phyloP scores from a whole-genome alignment of 1,140 invertebrate genomes.

The Choristoneura fumiferana region DNA sequence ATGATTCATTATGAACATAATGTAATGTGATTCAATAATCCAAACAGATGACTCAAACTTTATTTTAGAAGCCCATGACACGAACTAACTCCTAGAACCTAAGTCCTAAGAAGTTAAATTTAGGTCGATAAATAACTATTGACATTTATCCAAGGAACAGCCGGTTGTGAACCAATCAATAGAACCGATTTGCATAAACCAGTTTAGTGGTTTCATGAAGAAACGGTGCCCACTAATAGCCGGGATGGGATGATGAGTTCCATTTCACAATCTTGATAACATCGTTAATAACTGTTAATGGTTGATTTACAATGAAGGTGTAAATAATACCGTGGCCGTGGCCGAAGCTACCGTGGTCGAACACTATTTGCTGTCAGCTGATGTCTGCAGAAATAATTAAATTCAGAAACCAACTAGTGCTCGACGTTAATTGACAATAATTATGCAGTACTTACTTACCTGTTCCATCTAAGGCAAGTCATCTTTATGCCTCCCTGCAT shows the following conservation, averaged over 20 bases:
- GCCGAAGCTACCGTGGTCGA: too few species aligned
- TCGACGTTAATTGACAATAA: conserved; percentile 43
- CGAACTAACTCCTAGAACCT: background rate
- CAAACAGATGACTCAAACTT: background rate
- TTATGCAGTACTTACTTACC: background rate
- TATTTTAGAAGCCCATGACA: background rate
- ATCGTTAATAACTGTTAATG: too few species aligned
- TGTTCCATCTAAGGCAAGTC: too few species aligned
- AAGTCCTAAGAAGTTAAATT: background rate
- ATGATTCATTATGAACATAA: background rate
- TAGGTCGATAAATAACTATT: conserved; percentile 3
- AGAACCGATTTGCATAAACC: conserved; percentile 7
- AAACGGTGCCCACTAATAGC: background rate
- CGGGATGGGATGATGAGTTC: too few species aligned
- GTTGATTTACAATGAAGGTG: too few species aligned
- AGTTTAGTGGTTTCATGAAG: background rate
- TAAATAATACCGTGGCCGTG: too few species aligned
- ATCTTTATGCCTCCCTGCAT: too few species aligned
- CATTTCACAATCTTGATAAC: too few species aligned
- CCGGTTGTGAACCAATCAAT: background rate
- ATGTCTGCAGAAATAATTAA: conserved; percentile 25
- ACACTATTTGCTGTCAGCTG: too few species aligned
- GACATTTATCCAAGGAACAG: conserved; percentile 10
- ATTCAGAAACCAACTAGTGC: conserved; percentile 33
- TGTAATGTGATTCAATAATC: background rate